Conservation (phyloP, 2,113 vertebrate genomes). For the Ginglymostoma cirratum region DNA sequence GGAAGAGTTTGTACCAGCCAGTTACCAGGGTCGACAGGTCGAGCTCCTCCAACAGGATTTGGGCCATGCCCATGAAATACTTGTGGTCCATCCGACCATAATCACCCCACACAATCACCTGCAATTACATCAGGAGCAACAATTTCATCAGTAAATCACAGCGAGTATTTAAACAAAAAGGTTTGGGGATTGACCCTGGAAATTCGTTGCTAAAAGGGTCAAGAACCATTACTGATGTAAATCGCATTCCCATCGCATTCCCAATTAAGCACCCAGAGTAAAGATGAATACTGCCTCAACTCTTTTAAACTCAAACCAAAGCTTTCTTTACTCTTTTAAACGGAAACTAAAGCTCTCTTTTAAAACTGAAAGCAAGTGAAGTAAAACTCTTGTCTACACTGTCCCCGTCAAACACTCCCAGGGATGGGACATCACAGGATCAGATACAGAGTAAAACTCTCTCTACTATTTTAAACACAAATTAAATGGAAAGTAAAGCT, state of each 20-base stretch:
- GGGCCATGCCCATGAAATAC: conserved; percentile 99
- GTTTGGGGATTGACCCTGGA: neutral
- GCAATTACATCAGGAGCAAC: neutral
- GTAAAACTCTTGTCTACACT: no score
- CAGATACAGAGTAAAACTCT: neutral
- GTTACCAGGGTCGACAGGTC: conserved; percentile 75
- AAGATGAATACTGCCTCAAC: neutral
- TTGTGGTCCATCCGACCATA: conserved; percentile 99
- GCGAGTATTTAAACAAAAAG: neutral
- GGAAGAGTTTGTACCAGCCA: conserved; percentile 99
- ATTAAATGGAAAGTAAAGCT: neutral
- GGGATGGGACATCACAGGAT: no score
- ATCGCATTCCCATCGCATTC: neutral
- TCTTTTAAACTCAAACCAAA: no score
- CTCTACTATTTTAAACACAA: neutral
- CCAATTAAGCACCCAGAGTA: neutral
- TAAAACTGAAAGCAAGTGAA: no score
- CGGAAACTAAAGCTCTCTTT: neutral
- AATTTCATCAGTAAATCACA: neutral
- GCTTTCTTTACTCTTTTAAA: neutral
- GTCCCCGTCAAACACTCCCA: no score
- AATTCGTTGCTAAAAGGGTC: neutral
- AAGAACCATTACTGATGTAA: neutral
- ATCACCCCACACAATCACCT: conserved; percentile 98
- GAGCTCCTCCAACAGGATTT: conserved; percentile 93